Evolutionary conservation across 2,113 vertebrate genomes (phyloP).

Genomic region (Dasyprocta punctata): DNA sequence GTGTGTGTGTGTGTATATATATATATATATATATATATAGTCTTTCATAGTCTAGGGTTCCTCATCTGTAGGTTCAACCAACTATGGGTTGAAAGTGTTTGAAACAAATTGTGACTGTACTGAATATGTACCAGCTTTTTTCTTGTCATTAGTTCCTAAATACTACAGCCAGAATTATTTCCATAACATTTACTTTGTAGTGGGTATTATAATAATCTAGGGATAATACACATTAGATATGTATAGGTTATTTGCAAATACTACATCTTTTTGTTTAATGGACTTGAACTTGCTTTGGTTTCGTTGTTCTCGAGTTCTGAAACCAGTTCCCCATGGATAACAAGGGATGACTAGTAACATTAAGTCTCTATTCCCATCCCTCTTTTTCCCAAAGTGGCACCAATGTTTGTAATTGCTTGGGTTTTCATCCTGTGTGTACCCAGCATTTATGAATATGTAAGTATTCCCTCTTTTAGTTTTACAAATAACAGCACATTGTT

Average conservation of each 20-base stretch:
- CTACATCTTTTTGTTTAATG: background rate
- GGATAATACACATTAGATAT: background rate
- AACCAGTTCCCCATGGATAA: background rate
- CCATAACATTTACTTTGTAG: background rate
- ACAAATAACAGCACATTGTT: constrained; percentile 9
- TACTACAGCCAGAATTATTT: background rate
- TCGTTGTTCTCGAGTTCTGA: background rate
- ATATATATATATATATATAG: no score
- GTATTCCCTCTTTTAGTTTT: constrained; percentile 26
- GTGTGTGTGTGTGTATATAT: no score
- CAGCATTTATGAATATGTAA: constrained; percentile 33
- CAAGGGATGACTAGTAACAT: background rate
- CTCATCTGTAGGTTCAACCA: background rate
- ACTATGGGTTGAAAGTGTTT: background rate
- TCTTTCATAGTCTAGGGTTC: background rate
- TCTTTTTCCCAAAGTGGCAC: background rate
- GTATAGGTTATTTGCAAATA: background rate
- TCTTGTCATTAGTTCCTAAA: background rate
- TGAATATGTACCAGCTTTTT: background rate
- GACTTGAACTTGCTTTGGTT: background rate
- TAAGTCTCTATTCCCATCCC: background rate
- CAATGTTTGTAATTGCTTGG: background rate
- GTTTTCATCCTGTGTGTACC: background rate
- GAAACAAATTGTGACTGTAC: background rate
- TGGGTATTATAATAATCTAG: background rate